Evolutionary conservation across 2,797 vertebrate species (phyloP).

Genomic region (Crenichthys baileyi): DNA sequence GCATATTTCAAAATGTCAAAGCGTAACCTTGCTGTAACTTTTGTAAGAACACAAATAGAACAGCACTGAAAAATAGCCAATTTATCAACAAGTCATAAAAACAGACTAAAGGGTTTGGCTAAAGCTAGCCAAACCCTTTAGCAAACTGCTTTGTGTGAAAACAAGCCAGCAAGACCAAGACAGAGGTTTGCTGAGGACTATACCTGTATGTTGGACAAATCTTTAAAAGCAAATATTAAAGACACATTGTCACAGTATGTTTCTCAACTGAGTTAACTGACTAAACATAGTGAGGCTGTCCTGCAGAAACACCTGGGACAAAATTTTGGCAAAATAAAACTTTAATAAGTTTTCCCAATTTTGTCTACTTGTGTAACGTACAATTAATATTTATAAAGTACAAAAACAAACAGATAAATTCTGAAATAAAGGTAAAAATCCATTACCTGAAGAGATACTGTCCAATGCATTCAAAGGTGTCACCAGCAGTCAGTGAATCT

Average conservation of each 20-base stretch:
- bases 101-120: neutral
- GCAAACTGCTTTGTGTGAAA: neutral
- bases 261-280: too few relatives aligned
- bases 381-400: too few relatives aligned
- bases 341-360: too few relatives aligned
- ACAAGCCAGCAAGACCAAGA: neutral
- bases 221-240: too few relatives aligned
- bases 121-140: too few relatives aligned
- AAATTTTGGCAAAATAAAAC: too few relatives aligned
- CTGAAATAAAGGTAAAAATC: neutral
- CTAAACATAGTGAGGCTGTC: too few relatives aligned
- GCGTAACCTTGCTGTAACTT: neutral
- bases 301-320: too few relatives aligned
- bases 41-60: neutral
- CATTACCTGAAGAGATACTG: neutral
- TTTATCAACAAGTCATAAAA: neutral
- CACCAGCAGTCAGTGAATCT: constrained; percentile 21
- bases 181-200: neutral
- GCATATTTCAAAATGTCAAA: neutral
- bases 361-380: too few relatives aligned
- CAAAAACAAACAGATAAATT: neutral
- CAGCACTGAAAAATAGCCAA: neutral
- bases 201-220: too few relatives aligned
- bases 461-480: neutral
- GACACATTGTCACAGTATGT: too few relatives aligned